Conservation (phyloP, 2,113 vertebrate species). For the Pampusana beccarii region DNA sequence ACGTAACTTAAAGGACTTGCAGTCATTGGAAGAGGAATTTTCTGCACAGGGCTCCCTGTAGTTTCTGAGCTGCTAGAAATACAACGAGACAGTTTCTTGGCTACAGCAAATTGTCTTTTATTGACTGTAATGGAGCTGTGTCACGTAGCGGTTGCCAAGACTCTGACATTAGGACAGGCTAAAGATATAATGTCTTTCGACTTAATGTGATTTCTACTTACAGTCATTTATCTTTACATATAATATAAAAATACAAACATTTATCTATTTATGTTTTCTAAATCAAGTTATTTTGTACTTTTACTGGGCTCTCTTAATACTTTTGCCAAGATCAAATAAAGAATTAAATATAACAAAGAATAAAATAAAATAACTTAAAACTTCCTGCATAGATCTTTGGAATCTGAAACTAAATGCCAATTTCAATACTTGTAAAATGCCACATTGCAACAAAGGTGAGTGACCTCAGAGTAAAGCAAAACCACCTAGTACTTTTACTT, state of each 20-base stretch:
- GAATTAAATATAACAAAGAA: background rate
- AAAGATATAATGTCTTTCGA: slow-evolving; percentile 15
- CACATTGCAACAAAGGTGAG: background rate
- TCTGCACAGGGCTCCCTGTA: background rate
- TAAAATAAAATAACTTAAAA: background rate
- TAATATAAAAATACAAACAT: slow-evolving; percentile 2
- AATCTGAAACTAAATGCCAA: background rate
- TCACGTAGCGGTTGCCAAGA: background rate
- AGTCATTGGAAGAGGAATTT: background rate
- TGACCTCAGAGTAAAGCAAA: background rate
- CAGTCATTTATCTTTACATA: slow-evolving; percentile 2
- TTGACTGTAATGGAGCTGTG: background rate
- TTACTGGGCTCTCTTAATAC: background rate
- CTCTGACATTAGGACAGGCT: background rate
- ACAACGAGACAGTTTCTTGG: background rate
- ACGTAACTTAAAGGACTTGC: background rate
- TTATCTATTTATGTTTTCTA: background rate
- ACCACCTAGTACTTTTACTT: fast-evolving
- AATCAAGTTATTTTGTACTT: background rate
- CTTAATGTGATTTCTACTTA: slow-evolving; percentile 5
- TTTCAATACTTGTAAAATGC: background rate
- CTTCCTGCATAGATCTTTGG: background rate
- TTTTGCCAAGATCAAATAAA: background rate
- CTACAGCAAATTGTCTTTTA: background rate
- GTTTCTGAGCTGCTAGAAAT: background rate